Evolutionary conservation across 92 coral and sea anemone species (phyloP).

Genomic region (Parazoanthus atlanticus): DNA sequence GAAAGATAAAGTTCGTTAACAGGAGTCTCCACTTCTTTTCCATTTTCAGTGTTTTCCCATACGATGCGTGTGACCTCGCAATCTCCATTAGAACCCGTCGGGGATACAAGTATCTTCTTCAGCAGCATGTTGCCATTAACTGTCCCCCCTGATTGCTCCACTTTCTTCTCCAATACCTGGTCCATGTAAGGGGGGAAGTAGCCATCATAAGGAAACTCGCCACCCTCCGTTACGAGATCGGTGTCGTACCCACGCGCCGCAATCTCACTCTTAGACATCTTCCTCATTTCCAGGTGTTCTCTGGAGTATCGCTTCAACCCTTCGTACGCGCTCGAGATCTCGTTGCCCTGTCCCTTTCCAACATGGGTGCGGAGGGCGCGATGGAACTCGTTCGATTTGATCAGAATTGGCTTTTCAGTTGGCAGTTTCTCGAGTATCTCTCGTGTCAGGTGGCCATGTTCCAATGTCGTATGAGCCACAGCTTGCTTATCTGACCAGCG

Average conservation of each 20-base stretch:
- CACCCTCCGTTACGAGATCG: conserved; percentile 10
- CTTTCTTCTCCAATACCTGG: conserved; percentile 16
- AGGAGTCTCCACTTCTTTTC: neutral
- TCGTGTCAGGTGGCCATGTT: conserved; percentile 10
- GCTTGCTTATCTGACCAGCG: no score
- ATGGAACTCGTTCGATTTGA: conserved; percentile 17
- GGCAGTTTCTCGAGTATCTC: conserved; percentile 13
- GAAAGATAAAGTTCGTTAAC: conserved; percentile 18
- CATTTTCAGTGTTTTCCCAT: conserved; percentile 2
- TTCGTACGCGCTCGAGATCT: conserved; percentile 25
- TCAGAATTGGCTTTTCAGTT: conserved; percentile 16
- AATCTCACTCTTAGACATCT: conserved; percentile 21
- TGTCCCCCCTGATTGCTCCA: conserved; percentile 12
- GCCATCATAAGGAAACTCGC: conserved; percentile 24
- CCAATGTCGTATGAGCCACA: no score
- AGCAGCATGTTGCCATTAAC: conserved; percentile 28
- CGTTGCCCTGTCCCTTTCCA: conserved; percentile 3
- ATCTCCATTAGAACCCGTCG: conserved; percentile 24
- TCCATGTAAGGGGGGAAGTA: conserved; percentile 38
- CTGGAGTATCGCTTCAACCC: conserved; percentile 19
- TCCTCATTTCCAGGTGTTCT: conserved; percentile 20
- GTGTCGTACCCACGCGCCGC: conserved; percentile 17
- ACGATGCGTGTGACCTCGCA: conserved; percentile 29
- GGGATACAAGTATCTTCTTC: conserved; percentile 28
- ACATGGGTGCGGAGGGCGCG: conserved; percentile 31